These are phyloP conservation scores for Mactromeris polynyma DNA, from an alignment of 2,888 invertebrate species.

Conservation along the genomic window DNA sequence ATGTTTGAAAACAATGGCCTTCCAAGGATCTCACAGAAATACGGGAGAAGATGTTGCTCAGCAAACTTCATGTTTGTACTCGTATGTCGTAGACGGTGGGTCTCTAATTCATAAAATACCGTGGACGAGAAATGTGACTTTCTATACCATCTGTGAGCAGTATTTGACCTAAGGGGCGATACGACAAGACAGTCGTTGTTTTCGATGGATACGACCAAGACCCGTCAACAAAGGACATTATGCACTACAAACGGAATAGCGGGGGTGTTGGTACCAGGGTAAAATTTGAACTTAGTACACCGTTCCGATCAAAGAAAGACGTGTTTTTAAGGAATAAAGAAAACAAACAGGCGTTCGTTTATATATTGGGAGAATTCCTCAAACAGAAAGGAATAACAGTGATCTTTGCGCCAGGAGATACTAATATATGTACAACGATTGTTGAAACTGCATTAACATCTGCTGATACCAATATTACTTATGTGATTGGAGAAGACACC, in stretches of 20 bases:
- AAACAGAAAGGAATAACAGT: background rate
- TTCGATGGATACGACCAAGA: constrained; percentile 25
- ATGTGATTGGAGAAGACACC: constrained; percentile 75
- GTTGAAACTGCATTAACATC: background rate
- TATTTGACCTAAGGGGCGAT: no score
- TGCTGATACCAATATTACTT: background rate
- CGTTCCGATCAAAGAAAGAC: background rate
- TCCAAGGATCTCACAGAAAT: constrained; percentile 63
- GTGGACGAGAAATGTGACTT: background rate
- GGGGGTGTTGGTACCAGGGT: background rate
- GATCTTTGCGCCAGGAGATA: background rate
- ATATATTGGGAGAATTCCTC: background rate
- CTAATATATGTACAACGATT: background rate
- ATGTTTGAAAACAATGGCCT: constrained; percentile 69
- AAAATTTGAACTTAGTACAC: background rate
- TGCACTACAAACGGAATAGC: background rate
- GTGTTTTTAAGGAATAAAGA: background rate
- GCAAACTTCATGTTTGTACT: no score
- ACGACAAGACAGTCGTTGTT: background rate
- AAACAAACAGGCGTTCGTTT: background rate
- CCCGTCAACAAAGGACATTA: constrained; percentile 13
- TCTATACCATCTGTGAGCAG: no score
- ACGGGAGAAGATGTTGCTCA: no score
- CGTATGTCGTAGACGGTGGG: constrained; percentile 31
- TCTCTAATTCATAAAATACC: constrained; percentile 6